These are phyloP conservation scores for Dilophus febrilis DNA, from an alignment of 2,888 invertebrate genomes.

Conservation along the genomic window DNA sequence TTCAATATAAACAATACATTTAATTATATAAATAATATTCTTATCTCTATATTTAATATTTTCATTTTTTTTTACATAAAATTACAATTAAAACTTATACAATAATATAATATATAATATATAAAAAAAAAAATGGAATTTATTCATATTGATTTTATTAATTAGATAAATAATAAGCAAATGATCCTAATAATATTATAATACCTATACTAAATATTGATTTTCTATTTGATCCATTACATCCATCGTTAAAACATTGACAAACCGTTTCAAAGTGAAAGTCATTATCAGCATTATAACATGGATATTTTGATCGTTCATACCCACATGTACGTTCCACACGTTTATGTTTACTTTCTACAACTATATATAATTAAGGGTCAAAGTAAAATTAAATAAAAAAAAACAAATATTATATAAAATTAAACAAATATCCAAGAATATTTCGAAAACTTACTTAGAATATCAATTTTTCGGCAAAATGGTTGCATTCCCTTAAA, in stretches of 20 bases:
- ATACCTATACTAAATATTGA: background rate
- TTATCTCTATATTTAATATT: no score
- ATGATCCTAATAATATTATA: no score
- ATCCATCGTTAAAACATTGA: constrained; percentile 43
- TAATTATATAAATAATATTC: no score
- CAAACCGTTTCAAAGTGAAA: constrained; percentile 45
- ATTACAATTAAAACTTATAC: no score
- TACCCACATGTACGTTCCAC: constrained; percentile 45
- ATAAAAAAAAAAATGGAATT: no score
- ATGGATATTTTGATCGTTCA: constrained; percentile 32
- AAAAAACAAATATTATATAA: constrained; percentile 6
- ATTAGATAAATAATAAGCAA: no score
- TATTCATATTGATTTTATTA: no score
- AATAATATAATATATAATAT: no score
- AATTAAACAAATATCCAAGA: background rate
- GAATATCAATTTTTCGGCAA: constrained; percentile 51
- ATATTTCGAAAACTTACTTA: constrained; percentile 32
- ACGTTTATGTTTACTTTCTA: constrained; percentile 25
- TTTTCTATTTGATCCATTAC: constrained; percentile 27
- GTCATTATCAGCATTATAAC: constrained; percentile 43
- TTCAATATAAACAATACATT: no score
- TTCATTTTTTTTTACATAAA: no score
- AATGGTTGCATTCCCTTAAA: constrained; percentile 31
- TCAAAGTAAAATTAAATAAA: constrained; percentile 12
- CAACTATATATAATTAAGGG: background rate